Conservation (phyloP, 2,888 invertebrate species). For the Rhaphigaster nebulosa region DNA sequence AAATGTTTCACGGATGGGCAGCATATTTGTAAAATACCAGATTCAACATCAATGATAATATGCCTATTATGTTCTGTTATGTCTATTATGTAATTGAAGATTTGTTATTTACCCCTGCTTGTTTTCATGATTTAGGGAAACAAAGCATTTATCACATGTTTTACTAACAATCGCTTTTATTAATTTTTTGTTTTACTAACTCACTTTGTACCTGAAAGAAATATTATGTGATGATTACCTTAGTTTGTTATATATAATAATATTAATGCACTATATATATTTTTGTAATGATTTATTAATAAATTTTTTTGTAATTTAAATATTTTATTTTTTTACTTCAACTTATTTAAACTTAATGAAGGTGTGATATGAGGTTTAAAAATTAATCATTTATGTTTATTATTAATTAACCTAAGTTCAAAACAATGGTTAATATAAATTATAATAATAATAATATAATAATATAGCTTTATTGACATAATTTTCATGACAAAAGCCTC, state of each 20-base stretch:
- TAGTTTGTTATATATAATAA: not conserved
- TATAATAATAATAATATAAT: too few relatives aligned
- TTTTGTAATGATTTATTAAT: not conserved
- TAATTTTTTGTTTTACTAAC: not conserved
- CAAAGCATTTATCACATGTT: not conserved
- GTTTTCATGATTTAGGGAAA: not conserved
- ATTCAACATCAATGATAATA: not conserved
- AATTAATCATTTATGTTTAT: not conserved
- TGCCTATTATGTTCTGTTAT: too few relatives aligned
- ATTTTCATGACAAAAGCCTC: too few relatives aligned
- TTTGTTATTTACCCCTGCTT: not conserved
- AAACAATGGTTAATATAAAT: not conserved
- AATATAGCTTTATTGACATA: too few relatives aligned
- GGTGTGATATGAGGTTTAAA: not conserved
- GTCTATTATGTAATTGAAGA: not conserved
- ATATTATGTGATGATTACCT: not conserved
- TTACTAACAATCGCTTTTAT: not conserved
- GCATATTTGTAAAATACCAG: slow-evolving; percentile 72
- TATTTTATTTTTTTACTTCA: not conserved
- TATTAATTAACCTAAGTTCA: not conserved
- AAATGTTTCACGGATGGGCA: slow-evolving; percentile 98
- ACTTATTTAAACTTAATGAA: not conserved
- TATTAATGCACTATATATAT: not conserved
- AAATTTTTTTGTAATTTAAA: not conserved
- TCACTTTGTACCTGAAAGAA: not conserved